These are phyloP conservation scores for Corydoras maculifer DNA, from an alignment of 2,113 vertebrate species.

Conservation along the genomic window DNA sequence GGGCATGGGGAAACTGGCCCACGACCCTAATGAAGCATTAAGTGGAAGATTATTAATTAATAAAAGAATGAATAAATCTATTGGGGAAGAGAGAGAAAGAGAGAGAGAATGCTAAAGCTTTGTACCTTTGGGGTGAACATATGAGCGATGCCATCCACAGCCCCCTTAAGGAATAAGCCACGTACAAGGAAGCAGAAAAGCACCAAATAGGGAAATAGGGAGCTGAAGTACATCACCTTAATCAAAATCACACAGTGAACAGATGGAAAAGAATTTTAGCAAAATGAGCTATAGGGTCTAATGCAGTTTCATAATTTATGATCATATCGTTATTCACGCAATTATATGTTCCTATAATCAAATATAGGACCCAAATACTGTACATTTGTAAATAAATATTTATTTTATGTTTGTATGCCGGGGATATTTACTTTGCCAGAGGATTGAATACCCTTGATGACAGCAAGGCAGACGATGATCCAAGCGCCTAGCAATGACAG, in stretches of 20 bases:
- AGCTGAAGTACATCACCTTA: constrained; percentile 99
- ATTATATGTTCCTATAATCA: too few species aligned
- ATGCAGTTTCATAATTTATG: neutral
- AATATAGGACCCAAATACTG: too few species aligned
- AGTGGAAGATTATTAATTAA: too few species aligned
- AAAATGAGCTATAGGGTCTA: neutral
- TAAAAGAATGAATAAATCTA: too few species aligned
- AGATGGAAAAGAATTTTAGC: constrained; percentile 43
- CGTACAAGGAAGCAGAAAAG: constrained; percentile 95
- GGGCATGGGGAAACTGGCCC: too few species aligned
- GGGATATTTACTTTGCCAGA: constrained; percentile 81
- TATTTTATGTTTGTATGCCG: neutral
- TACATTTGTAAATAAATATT: neutral
- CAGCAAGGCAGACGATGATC: constrained; percentile 88
- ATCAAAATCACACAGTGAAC: constrained; percentile 42
- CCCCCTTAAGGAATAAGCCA: constrained; percentile 84
- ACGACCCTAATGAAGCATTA: too few species aligned
- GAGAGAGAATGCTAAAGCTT: too few species aligned
- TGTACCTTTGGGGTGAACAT: constrained; percentile 98
- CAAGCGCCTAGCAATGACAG: constrained; percentile 86
- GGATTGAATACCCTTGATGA: constrained; percentile 96
- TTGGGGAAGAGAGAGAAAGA: neutral
- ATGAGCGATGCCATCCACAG: constrained; percentile 90
- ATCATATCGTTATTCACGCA: too few species aligned
- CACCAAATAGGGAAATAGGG: constrained; percentile 94